Evolutionary conservation across 2,888 invertebrate species (phyloP).

Genomic region (Formica aserva): DNA sequence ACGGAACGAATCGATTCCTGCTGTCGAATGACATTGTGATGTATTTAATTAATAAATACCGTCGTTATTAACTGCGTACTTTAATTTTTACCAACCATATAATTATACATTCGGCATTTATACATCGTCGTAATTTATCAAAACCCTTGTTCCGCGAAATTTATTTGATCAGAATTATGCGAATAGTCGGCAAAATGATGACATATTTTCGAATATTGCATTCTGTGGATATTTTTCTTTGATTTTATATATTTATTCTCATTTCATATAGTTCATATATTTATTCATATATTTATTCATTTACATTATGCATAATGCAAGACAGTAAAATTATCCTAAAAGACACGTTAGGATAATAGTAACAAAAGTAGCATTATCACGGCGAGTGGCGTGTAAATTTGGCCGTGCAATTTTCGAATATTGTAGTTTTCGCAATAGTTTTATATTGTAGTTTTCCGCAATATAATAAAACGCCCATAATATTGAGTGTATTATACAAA

Average conservation of each 20-base stretch:
- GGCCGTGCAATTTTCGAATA: not conserved
- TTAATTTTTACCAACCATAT: not conserved
- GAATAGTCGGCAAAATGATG: constrained; percentile 2
- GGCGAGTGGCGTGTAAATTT: not conserved
- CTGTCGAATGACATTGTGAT: not conserved
- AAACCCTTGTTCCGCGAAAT: not conserved
- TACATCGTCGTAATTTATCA: not conserved
- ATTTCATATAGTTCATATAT: not conserved
- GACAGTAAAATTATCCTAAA: not conserved
- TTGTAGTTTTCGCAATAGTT: not conserved
- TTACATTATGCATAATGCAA: not conserved
- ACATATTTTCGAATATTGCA: not conserved
- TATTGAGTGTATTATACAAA: not conserved
- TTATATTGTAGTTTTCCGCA: not conserved
- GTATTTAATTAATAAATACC: constrained; percentile 5
- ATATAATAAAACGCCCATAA: not conserved
- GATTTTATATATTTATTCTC: not conserved
- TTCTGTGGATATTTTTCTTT: not conserved
- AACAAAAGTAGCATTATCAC: not conserved
- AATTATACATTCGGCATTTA: not conserved
- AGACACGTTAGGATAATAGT: not conserved
- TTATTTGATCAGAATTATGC: not conserved
- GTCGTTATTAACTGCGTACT: not conserved
- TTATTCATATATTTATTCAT: not conserved
- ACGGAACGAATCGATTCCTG: not conserved